These are phyloP conservation scores for Orthosia gothica DNA, from an alignment of 2,888 invertebrate genomes.

Conservation along the genomic window DNA sequence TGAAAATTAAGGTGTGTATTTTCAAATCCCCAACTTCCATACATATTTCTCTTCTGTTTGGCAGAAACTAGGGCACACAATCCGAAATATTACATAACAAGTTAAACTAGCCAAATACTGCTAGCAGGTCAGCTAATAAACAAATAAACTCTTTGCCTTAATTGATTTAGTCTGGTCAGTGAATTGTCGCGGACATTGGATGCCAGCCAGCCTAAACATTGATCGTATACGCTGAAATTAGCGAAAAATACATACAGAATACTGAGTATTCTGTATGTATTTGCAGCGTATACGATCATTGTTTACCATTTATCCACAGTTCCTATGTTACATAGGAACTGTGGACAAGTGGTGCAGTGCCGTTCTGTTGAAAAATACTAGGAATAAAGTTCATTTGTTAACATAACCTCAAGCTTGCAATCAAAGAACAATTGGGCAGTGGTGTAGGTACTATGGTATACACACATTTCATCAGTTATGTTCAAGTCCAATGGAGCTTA, in stretches of 20 bases:
- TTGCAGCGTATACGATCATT: too few species aligned
- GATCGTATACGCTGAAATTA: constrained; percentile 1
- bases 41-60: not conserved
- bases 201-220: constrained; percentile 14
- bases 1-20: too few species aligned
- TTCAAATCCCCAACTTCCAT: too few species aligned
- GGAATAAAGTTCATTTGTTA: not conserved
- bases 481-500: too few species aligned
- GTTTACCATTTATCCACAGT: too few species aligned
- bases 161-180: not conserved
- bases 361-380: not conserved
- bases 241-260: not conserved
- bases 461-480: too few species aligned
- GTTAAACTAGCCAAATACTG: not conserved
- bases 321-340: not conserved
- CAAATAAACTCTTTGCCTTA: constrained; percentile 13
- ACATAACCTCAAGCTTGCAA: too few species aligned
- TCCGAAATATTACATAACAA: not conserved
- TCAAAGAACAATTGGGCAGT: too few species aligned
- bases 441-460: too few species aligned
- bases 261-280: too few species aligned
- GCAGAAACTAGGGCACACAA: too few species aligned
- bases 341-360: not conserved
- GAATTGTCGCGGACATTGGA: constrained; percentile 25
- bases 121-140: not conserved